Evolutionary conservation across 1,140 invertebrate genomes (phyloP), one percentile per base, ranked within the genome.

Genomic region (Proales similis): DNA sequence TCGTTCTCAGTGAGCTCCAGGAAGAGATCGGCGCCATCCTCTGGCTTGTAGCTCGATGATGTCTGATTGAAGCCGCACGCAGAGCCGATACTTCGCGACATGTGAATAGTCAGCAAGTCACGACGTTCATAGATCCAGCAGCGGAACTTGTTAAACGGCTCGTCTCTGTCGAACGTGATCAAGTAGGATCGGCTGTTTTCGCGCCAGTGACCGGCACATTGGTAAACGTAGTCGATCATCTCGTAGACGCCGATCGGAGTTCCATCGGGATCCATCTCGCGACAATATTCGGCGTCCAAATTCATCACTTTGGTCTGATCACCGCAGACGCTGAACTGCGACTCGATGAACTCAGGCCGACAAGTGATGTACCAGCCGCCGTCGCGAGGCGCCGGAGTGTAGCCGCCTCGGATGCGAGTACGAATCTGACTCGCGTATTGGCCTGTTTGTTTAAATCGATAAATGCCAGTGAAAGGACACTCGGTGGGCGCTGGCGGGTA

Each of bases 401-500:
- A 36, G n/a, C 61, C 61, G 19, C 61, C 61, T n/a, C 61, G 45
- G 12, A 63, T 63, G 19, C 61, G 14, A n/a, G 61, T 63, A 30
- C 24, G 36, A 9, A 63, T 26, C 14, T 48, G 17, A 26, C 27
- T 33, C 0, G 43, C 36, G 0, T 7, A 1, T 39, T 63, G 61
- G 12, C 61, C 61, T 6, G 14, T 36, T 48, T 63, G 61, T 48
- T 39, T 63, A 24, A 63, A 63, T 22, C 32, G 39, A 24, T 20
- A 63, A 19, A 63, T 63, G 20, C 61, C 61, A 9, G 61, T 63
- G 22, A 63, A 63, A 19, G 61, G 61, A 63, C 61, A 63, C 39
- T 63, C 61, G 12, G 45, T 63, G 11, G 61, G 38, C 5, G 61
- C 61, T 24, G 61, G 61, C 20, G 61, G 61, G 43, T 63, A 47